Conservation (phyloP, 2,888 invertebrate genomes). For the Anodontia alba region DNA sequence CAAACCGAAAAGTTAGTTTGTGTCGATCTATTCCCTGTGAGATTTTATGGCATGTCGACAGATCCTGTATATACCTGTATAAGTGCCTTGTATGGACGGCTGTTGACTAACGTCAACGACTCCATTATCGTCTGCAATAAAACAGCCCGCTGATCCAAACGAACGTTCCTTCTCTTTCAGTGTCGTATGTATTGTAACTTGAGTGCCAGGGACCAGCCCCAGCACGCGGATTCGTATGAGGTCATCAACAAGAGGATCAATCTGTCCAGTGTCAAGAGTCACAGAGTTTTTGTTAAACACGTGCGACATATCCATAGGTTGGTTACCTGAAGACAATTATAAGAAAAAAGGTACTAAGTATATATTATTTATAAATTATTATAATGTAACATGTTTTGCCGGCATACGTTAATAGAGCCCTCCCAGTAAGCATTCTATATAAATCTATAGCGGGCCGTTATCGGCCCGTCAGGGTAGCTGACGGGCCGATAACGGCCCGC, state of each 20-base stretch:
- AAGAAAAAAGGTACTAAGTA: background rate
- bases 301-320: background rate
- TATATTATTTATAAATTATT: background rate
- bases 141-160: slow-evolving; percentile 35
- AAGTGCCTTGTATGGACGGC: slow-evolving; percentile 32
- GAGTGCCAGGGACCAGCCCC: slow-evolving; percentile 20
- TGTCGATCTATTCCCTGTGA: no score
- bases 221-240: slow-evolving; percentile 25
- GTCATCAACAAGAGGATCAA: slow-evolving; percentile 37
- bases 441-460: no score
- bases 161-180: slow-evolving; percentile 18
- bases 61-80: slow-evolving; percentile 32
- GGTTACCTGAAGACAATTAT: background rate
- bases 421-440: no score
- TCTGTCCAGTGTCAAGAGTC: slow-evolving; percentile 1
- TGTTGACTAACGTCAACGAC: slow-evolving; percentile 19
- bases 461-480: no score
- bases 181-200: slow-evolving; percentile 30
- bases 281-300: background rate
- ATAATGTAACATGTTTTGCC: no score
- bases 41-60: no score
- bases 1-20: no score
- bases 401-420: no score
- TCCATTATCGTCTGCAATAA: slow-evolving; percentile 29
- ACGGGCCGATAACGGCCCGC: no score